Base-by-base conservation (phyloP, 2,113 vertebrate genomes). In the Odocoileus virginianus region DNA sequence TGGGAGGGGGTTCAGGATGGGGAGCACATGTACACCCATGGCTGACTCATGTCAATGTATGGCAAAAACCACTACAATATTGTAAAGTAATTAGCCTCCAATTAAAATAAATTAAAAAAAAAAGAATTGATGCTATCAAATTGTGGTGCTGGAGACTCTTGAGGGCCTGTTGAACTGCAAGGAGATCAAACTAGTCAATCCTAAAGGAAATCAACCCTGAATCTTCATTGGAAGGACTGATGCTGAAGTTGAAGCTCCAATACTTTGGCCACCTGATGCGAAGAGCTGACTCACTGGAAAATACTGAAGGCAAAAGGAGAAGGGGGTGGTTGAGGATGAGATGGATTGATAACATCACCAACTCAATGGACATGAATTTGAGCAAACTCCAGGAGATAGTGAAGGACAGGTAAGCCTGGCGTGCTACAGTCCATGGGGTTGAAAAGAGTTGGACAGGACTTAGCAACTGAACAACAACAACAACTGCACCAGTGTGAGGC, bases 401-500 rank as follows among this genome's bases (percentile, higher is more conserved):
- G 71, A 76, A 76, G 71, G 71, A 76, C 23, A 43, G 40, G 40
- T 43, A 43, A 76, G 71, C 71, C 71, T 43, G 71, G 23, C 0
- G 0, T 7, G 71, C 36, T 76, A 5, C 12, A 27, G 40, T 43
- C 40, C 40, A 1, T 15, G 23, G 40, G 23, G 40, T 43, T 27
- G 21, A 25, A 76, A 76, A 76, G 40, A 76, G 71, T 7, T 43
- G 40, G 36, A 76, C 71, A 76, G 23, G 40, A 76, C 71, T 76
- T 43, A 43, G 71, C 71, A 43, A 27, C 71, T 76, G 23, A 76
- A 76, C 40, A 40, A 25, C 21, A 19, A 17, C 64, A 6, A 71
- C n/a, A 6, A 71, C n/a, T 5, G 6, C 6, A 4, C 43, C 6
- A 1, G 2, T 3, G 11, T 43, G 17, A 57, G 64, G 47, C 28